Evolutionary conservation across 2,888 invertebrate species (phyloP).

Genomic region (Malacosoma neustria): DNA sequence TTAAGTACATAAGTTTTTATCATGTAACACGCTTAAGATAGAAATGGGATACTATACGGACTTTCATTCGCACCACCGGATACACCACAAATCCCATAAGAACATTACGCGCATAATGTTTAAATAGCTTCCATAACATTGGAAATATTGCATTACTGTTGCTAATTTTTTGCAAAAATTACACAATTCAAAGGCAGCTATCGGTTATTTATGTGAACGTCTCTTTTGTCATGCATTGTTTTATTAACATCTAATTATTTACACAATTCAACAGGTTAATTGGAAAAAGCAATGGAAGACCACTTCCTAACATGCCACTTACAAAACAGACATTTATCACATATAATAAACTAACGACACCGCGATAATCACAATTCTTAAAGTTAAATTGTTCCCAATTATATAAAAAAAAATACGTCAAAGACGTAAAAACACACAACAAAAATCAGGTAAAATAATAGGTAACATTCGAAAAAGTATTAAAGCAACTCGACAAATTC

Average conservation of each 20-base stretch:
- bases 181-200: conserved; percentile 23
- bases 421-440: conserved; percentile 42
- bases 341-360: conserved; percentile 61
- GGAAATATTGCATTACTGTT: too few relatives aligned
- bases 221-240: conserved; percentile 56
- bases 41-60: too few relatives aligned
- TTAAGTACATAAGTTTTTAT: too few relatives aligned
- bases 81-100: too few relatives aligned
- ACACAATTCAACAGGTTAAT: conserved; percentile 19
- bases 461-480: conserved; percentile 64
- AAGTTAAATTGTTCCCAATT: conserved; percentile 68
- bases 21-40: too few relatives aligned
- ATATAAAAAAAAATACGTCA: conserved; percentile 43
- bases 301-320: conserved; percentile 45
- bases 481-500: conserved; percentile 59
- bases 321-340: conserved; percentile 60
- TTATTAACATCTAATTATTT: conserved; percentile 35
- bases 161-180: not conserved
- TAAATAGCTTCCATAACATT: too few relatives aligned
- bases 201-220: conserved; percentile 30
- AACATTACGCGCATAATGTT: too few relatives aligned
- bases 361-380: conserved; percentile 67
- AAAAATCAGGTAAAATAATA: conserved; percentile 64
- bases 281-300: conserved; percentile 63
- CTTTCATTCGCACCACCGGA: too few relatives aligned